These are phyloP conservation scores for Tuberolachnus salignus DNA, from an alignment of 2,888 invertebrate species.

Conservation along the genomic window DNA sequence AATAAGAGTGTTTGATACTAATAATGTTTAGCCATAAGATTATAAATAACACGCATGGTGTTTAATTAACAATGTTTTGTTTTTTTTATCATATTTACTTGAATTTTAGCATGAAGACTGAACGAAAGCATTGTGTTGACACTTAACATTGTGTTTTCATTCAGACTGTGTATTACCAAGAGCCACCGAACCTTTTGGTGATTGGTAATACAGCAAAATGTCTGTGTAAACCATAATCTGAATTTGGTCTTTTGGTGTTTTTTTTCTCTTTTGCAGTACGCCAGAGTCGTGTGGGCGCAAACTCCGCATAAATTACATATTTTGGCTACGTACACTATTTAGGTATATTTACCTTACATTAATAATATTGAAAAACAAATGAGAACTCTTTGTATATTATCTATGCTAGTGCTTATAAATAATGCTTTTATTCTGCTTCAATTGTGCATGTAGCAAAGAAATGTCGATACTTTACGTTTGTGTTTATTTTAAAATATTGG, in stretches of 20 bases:
- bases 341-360: slow-evolving; percentile 52
- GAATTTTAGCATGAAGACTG: slow-evolving; percentile 41
- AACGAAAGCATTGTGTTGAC: slow-evolving; percentile 34
- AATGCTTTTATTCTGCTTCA: slow-evolving; percentile 21
- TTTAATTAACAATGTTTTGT: slow-evolving; percentile 44
- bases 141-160: slow-evolving; percentile 46
- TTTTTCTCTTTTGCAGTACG: slow-evolving; percentile 76
- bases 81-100: slow-evolving; percentile 41
- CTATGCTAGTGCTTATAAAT: slow-evolving; percentile 30
- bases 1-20: slow-evolving; percentile 1
- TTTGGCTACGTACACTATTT: slow-evolving; percentile 53
- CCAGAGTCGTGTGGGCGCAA: slow-evolving; percentile 86
- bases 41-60: slow-evolving; percentile 40
- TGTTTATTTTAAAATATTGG: slow-evolving; percentile 15
- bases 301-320: slow-evolving; percentile 61
- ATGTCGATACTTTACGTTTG: not conserved
- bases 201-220: slow-evolving; percentile 53
- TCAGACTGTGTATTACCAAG: slow-evolving; percentile 47
- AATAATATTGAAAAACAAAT: slow-evolving; percentile 39
- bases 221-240: slow-evolving; percentile 54
- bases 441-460: not conserved
- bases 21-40: slow-evolving; percentile 11
- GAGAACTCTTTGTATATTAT: slow-evolving; percentile 35
- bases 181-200: slow-evolving; percentile 47
- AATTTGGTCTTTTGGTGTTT: slow-evolving; percentile 55